Evolutionary conservation across 2,797 vertebrate genomes (phyloP).

Genomic region (Danio albolineatus): DNA sequence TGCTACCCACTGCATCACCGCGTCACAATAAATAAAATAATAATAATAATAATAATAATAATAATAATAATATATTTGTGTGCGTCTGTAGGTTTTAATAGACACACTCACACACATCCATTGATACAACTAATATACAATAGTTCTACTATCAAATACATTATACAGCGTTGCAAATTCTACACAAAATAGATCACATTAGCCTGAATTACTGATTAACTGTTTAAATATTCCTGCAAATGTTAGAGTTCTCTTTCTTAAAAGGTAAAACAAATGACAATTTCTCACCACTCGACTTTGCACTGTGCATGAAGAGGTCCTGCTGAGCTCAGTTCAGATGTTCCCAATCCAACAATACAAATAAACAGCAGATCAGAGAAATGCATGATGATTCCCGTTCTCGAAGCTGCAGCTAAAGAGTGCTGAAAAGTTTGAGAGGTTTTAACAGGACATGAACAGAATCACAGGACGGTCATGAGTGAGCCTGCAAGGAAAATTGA

Average conservation of each 20-base stretch:
- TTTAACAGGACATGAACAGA: constrained; percentile 11
- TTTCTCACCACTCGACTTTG: constrained; percentile 79
- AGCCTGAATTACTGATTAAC: neutral
- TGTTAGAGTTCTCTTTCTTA: neutral
- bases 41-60: too few relatives aligned
- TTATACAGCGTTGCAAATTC: too few relatives aligned
- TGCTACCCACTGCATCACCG: too few relatives aligned
- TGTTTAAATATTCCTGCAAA: neutral
- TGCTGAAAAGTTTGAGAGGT: neutral
- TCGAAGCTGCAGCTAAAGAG: neutral
- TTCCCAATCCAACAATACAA: constrained; percentile 57
- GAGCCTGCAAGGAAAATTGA: constrained; percentile 59
- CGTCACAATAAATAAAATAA: too few relatives aligned
- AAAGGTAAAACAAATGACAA: neutral
- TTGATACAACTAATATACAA: too few relatives aligned
- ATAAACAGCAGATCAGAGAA: constrained; percentile 53
- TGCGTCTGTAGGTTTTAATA: too few relatives aligned
- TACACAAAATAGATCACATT: too few relatives aligned
- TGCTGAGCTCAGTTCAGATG: constrained; percentile 47
- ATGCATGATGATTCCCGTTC: constrained; percentile 57
- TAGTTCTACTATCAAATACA: too few relatives aligned
- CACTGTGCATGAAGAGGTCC: constrained; percentile 81
- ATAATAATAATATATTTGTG: too few relatives aligned
- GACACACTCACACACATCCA: too few relatives aligned
- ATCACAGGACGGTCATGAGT: constrained; percentile 78